These are phyloP conservation scores for Chrysoperla carnea DNA, from an alignment of 1,140 invertebrate genomes.

Conservation along the genomic window DNA sequence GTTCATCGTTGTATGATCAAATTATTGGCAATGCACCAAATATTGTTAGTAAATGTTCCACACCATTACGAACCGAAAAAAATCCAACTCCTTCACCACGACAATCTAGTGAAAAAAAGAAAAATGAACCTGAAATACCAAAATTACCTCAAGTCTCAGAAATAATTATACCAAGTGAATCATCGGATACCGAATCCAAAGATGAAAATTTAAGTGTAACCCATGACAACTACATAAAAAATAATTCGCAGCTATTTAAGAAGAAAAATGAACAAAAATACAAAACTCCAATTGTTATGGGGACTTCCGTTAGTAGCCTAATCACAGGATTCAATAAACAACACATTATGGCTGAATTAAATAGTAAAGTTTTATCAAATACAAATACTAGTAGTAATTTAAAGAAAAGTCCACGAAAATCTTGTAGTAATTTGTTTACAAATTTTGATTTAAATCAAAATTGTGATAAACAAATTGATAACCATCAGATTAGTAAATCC, in stretches of 20 bases:
- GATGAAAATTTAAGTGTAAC: conserved; percentile 11
- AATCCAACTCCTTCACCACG: conserved; percentile 10
- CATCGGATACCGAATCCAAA: conserved; percentile 19
- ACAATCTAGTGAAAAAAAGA: conserved; percentile 23
- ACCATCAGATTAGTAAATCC: conserved; percentile 6
- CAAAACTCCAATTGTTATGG: conserved; percentile 22
- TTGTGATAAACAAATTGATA: conserved; percentile 16
- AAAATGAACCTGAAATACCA: conserved; percentile 34
- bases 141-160: conserved; percentile 40
- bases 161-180: conserved; percentile 38
- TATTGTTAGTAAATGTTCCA: not conserved
- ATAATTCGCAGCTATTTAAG: conserved; percentile 19
- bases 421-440: conserved; percentile 14
- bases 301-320: conserved; percentile 36
- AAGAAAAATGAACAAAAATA: conserved; percentile 2
- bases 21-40: not conserved
- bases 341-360: conserved; percentile 14
- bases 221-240: conserved; percentile 22
- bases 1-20: not conserved
- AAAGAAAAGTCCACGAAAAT: conserved; percentile 11
- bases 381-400: conserved; percentile 4
- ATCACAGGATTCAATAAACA: conserved; percentile 36
- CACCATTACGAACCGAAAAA: not conserved
- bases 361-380: not conserved
- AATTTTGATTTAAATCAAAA: conserved; percentile 21